Evolutionary conservation across 2,888 invertebrate species (phyloP), one percentile per base, ranked within the genome.

Genomic region (Cantharis rustica): DNA sequence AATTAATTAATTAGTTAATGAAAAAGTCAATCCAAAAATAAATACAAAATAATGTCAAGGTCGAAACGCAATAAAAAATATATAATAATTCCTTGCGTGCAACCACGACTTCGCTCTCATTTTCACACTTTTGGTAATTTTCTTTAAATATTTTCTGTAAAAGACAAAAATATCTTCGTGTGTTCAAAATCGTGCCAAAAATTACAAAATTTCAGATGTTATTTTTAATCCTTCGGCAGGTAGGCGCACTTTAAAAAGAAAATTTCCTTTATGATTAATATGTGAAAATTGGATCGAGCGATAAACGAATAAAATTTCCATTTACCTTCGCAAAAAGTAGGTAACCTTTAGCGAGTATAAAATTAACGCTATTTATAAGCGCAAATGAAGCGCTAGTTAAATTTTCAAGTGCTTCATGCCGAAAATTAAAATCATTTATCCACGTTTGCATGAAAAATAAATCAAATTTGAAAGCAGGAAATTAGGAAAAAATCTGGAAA

Each of bases 21-120:
- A 47, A 47, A 47, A n/a, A 47, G n/a, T 47, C n/a, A 9, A 47
- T 47, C 47, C 47, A 47, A 47, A 47, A 47, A 47, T 47, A 47
- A 47, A 47, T 47, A 47, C 47, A 66, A n/a, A 66, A n/a, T 66
- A 66, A 66, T 66, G 64, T 66, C 64, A 66, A 66, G 64, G 64
- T 66, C 23, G 13, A 66, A 20, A 23, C 15, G 10, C 13, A 66
- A 66, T 20, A 16, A 17, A 20, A 20, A 23, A 11, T 27, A 63
- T 63, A 10, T 17, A 64, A 66, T 66, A 66, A 66, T n/a, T n/a
- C 47, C 17, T 66, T 13, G 17, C 63, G 17, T 63, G 64, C 16
- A 23, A n/a, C 10, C 17, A 16, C 64, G 23, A 66, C 20, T n/a
- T 66, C 11, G 23, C 13, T 66, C n/a, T 47, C 47, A 47, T n/a